Evolutionary conservation across 2,113 vertebrate genomes (phyloP).

Genomic region (Galeopterus variegatus): DNA sequence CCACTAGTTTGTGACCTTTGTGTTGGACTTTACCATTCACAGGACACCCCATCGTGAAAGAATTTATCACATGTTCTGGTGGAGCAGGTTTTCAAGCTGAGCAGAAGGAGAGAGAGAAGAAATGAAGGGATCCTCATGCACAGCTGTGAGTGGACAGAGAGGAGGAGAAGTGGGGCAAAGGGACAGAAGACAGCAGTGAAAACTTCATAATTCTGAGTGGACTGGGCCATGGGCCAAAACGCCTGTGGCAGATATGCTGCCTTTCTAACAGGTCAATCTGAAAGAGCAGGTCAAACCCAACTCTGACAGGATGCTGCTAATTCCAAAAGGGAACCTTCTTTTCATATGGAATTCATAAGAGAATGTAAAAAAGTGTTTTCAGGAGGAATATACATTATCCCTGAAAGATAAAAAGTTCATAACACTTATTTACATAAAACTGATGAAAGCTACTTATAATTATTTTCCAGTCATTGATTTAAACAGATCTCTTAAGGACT

Average conservation of each 20-base stretch:
- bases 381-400: neutral
- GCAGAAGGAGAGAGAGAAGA: neutral
- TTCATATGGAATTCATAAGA: neutral
- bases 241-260: neutral
- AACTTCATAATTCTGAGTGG: neutral
- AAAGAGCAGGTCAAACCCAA: neutral
- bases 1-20: neutral
- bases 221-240: neutral
- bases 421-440: neutral
- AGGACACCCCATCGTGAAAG: neutral
- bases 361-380: slow-evolving; percentile 24
- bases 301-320: neutral
- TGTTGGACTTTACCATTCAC: neutral
- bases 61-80: neutral
- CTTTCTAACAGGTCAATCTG: neutral
- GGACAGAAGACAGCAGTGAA: neutral
- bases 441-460: slow-evolving; percentile 11
- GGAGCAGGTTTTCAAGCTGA: neutral
- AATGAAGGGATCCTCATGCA: neutral
- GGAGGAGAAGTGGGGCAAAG: too few species aligned
- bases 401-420: neutral
- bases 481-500: neutral
- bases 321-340: slow-evolving; percentile 25
- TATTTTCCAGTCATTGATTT: neutral
- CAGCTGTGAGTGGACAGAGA: neutral